These are phyloP conservation scores for Pionites leucogaster DNA, from an alignment of 2,113 vertebrate species.

Conservation along the genomic window DNA sequence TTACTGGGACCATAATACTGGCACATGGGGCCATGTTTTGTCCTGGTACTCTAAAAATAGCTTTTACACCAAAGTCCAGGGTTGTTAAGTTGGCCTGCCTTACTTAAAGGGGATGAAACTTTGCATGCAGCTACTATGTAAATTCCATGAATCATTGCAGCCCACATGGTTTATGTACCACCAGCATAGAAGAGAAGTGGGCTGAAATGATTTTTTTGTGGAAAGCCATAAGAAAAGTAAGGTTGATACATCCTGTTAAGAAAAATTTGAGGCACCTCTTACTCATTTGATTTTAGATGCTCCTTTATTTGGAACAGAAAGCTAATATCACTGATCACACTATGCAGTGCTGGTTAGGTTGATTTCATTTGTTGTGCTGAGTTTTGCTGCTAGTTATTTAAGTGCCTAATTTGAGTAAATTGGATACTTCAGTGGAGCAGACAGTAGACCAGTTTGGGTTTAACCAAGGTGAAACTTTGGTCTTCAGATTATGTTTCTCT, in stretches of 20 bases:
- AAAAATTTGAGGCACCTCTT: neutral
- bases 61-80: neutral
- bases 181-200: neutral
- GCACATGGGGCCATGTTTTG: neutral
- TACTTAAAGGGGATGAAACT: neutral
- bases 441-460: neutral
- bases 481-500: neutral
- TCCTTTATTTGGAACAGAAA: neutral
- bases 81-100: neutral
- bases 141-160: conserved; percentile 19
- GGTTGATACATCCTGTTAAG: neutral
- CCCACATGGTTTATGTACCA: neutral
- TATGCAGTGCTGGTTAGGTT: neutral
- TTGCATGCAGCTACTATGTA: neutral
- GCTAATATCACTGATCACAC: neutral
- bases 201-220: neutral
- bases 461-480: neutral
- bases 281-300: neutral
- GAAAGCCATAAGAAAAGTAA: neutral
- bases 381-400: neutral
- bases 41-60: neutral
- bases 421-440: neutral
- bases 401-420: neutral
- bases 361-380: neutral
- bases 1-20: neutral